Evolutionary conservation across 2,113 vertebrate species (phyloP), one percentile per base, ranked within the genome.

Genomic region (Galbula dea): DNA sequence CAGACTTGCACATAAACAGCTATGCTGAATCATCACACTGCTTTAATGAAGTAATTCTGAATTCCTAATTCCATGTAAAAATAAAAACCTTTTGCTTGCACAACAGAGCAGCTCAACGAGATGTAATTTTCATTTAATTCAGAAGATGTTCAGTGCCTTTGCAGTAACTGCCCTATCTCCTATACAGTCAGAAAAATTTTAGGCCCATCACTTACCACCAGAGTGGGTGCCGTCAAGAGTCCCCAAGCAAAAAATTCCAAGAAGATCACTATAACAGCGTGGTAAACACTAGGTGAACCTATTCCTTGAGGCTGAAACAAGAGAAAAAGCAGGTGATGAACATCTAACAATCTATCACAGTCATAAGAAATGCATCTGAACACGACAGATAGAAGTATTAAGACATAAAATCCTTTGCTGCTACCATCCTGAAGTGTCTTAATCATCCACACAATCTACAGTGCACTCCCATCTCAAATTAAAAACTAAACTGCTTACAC

Each of bases 231-330:
- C 27, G 98, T 98, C 92, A 99, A 77, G 68, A 99, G 97, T 92
- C 98, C 98, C 98, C 98, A 99, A 4, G 98, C 98, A 95, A 99
- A 99, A 89, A 99, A 99, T 91, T 99, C 98, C 97, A 99, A 95
- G 96, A 99, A 99, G 96, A 99, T 98, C 90, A 99, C 98, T 6
- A 99, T 98, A 58, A 98, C 98, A 21, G 98, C 98, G 4, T 99
- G 98, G 96, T 99, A 99, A 81, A 99, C 98, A 95, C 98, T 99
- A n/a, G 98, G 98, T 54, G 98, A 97, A 49, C 98, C 98, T 83
- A 99, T 98, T 95, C 98, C 98, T 98, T 99, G 98, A 92, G 98
- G 98, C 98, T 99, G 71, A 32, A 87, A 94, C 36, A 79, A 82
- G 37, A 96, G 51, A 89, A 79, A 78, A 63, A 37, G 6, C 7